phyloP scores from a whole-genome alignment of 2,888 invertebrate species.

The Actias luna region DNA sequence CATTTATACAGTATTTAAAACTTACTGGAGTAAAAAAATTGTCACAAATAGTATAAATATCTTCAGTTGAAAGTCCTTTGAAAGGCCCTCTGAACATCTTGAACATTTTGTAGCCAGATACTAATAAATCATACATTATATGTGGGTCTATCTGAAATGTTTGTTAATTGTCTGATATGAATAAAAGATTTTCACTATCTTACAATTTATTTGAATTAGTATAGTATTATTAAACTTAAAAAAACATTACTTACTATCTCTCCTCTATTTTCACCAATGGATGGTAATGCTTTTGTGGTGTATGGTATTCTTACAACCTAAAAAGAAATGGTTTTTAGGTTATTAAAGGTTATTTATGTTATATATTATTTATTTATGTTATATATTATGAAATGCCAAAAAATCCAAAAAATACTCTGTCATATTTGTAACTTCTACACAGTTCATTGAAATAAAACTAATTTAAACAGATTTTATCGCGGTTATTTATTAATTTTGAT shows the following conservation, averaged over 20 bases:
- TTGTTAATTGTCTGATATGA: constrained; percentile 8
- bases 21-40: constrained; percentile 90
- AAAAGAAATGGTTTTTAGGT: constrained; percentile 27
- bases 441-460: too few species aligned
- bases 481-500: too few species aligned
- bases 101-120: constrained; percentile 90
- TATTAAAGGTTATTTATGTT: too few species aligned
- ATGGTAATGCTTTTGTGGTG: constrained; percentile 85
- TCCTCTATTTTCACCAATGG: constrained; percentile 89
- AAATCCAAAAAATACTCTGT: too few species aligned
- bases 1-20: constrained; percentile 22
- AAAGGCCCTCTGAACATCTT: constrained; percentile 92
- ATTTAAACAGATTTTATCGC: too few species aligned
- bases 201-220: neutral
- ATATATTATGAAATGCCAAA: too few species aligned
- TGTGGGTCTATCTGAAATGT: constrained; percentile 66
- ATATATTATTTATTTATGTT: too few species aligned
- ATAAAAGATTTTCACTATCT: neutral
- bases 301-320: constrained; percentile 90
- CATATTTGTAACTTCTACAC: too few species aligned
- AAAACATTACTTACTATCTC: constrained; percentile 84
- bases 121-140: constrained; percentile 67
- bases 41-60: constrained; percentile 87
- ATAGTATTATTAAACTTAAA: neutral
- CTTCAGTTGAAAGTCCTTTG: constrained; percentile 81